Evolutionary conservation across 1,140 invertebrate species (phyloP), one percentile per base, ranked within the genome.

Genomic region (Sinella curviseta): DNA sequence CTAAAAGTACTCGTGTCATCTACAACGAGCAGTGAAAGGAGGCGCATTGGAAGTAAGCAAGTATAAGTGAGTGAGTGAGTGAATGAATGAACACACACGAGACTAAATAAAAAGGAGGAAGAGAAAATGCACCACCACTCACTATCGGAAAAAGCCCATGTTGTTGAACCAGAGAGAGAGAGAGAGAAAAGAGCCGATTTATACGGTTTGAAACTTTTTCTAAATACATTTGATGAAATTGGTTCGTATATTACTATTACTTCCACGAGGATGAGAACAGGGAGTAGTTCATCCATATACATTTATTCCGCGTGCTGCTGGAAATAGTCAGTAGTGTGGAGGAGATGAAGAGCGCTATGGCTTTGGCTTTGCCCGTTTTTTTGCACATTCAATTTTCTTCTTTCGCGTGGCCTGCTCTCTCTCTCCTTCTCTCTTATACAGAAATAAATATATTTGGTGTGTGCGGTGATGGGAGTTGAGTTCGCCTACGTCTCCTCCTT

Each of bases 141-240:
- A n/a, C n/a, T n/a, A n/a, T n/a, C n/a, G n/a, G n/a, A n/a, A n/a
- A n/a, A n/a, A n/a, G n/a, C n/a, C n/a, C n/a, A n/a, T n/a, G n/a
- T n/a, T n/a, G n/a, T n/a, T n/a, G n/a, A n/a, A n/a, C 57, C 14
- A 60, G 4, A 60, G 4, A 60, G 24, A 60, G 57, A 60, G 24
- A 4, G 17, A 48, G 39, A n/a, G 31, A 24, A 70, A 70, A 30
- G 14, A 70, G 28, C 24, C 65, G 26, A 33, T 33, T 70, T 70
- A n/a, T n/a, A 30, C 65, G 26, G 26, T 70, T 33, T n/a, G 12
- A n/a, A n/a, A 70, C 8, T 17, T 24, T 70, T 70, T 24, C 65
- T 70, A 70, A 70, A 70, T 33, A 70, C 65, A 70, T 30, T 70
- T 24, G 31, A 33, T 31, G 31, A 70, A 70, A 70, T 70, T 70